Evolutionary conservation across 2,797 vertebrate species (phyloP), one percentile per base, ranked within the genome.

Genomic region (Tachyglossus aculeatus): DNA sequence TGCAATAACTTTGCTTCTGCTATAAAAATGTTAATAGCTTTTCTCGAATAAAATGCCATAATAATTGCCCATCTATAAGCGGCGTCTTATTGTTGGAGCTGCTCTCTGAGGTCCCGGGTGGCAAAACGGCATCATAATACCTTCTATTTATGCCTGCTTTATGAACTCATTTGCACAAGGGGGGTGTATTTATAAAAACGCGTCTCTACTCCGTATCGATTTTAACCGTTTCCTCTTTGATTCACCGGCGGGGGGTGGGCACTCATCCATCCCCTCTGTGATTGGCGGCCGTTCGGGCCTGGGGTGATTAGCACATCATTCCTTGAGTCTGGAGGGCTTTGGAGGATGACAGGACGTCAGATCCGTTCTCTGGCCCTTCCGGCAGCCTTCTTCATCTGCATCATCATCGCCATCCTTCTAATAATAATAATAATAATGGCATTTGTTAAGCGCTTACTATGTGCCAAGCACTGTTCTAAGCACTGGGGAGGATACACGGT

Each of bases 1-100:
- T 70, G 34, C 71, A 73, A 40, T 87, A 84, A 69, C 73, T 60
- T 13, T 73, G 37, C 67, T 67, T 80, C 69, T 67, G 47, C 72
- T 76, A 43, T 79, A 84, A 83, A 85, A 80, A 76, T 48, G 27
- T 64, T 87, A 81, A 21, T 63, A 54, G 86, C 80, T 78, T 71
- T 57, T 65, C 53, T 53, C 50, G 55, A 86, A 83, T 25, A 63
- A 68, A 40, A 66, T 40, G 37, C 70, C 22, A 18, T 80, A 54
- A 69, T 85, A 61, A 43, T 77, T 86, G 71, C 67, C 38, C 56
- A 72, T 83, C 61, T 67, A 52, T 77, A 47, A 68, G 21, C 53
- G 45, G 48, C 15, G 27, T 75, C 78, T 72, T 67, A 67, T 5
- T 57, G 74, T 77, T 61, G 77, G 74, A 68, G 55, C 43, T 74